Evolutionary conservation across 2,888 invertebrate species (phyloP).

Genomic region (Lasioglossum leucozonium): DNA sequence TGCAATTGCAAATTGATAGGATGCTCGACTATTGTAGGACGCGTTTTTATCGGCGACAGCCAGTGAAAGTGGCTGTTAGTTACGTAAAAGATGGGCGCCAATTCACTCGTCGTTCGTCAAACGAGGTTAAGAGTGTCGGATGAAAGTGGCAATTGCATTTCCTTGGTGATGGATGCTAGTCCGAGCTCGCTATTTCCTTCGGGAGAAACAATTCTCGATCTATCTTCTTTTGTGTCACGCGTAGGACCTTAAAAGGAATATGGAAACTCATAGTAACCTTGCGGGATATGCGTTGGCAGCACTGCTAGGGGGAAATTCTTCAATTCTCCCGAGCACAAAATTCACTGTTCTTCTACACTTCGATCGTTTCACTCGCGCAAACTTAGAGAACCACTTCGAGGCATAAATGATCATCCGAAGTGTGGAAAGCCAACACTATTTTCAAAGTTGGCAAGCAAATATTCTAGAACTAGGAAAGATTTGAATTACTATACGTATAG

Average conservation of each 20-base stretch:
- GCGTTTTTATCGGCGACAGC: constrained; percentile 34
- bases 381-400: not conserved
- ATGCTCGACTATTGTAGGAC: constrained; percentile 33
- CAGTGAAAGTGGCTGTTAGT: constrained; percentile 40
- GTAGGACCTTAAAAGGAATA: not conserved
- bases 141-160: not conserved
- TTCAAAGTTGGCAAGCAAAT: not conserved
- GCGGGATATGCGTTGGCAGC: not conserved
- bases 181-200: not conserved
- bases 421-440: too few relatives aligned
- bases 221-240: not conserved
- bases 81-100: constrained; percentile 17
- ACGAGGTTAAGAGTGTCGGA: not conserved
- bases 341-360: not conserved
- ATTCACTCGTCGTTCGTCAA: constrained; percentile 10
- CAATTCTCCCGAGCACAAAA: not conserved
- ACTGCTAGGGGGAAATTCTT: not conserved
- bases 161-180: not conserved
- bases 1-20: constrained; percentile 44
- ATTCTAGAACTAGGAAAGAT: not conserved
- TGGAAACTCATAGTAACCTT: not conserved
- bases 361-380: not conserved
- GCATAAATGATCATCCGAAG: not conserved
- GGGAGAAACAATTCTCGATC: not conserved
- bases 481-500: too few relatives aligned